Conservation (phyloP, 2,113 vertebrate genomes). For the Tricholaema leucomelas region DNA sequence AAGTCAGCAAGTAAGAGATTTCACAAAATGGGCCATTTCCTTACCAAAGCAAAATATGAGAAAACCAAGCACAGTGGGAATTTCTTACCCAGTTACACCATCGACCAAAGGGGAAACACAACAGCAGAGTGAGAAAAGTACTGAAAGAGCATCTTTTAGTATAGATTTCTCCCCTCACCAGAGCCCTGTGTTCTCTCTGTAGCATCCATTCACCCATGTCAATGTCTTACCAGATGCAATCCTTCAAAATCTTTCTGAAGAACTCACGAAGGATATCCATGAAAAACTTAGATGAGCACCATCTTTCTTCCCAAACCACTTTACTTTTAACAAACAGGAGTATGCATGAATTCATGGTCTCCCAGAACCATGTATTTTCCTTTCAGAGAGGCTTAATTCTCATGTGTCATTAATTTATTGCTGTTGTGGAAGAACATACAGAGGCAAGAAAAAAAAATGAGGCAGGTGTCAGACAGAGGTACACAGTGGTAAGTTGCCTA, state of each 20-base stretch:
- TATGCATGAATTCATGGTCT: neutral
- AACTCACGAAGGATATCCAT: neutral
- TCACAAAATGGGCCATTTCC: neutral
- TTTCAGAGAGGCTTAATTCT: neutral
- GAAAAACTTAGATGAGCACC: neutral
- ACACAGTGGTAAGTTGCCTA: neutral
- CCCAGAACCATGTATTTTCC: neutral
- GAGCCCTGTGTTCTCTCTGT: neutral
- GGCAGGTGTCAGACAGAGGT: conserved; percentile 28
- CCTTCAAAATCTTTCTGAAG: neutral
- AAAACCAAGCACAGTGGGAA: neutral
- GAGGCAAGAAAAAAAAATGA: neutral
- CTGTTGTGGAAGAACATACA: neutral
- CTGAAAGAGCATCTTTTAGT: neutral
- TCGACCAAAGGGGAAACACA: neutral
- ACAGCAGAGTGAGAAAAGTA: neutral
- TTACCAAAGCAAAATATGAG: neutral
- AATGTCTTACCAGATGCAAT: neutral
- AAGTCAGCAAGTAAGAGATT: neutral
- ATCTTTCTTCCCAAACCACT: neutral
- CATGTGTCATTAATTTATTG: neutral
- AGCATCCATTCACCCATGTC: neutral
- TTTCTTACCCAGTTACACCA: neutral
- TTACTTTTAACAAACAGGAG: neutral
- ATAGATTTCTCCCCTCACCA: neutral